phyloP scores from a whole-genome alignment of 1,140 invertebrate genomes.

The Marisa cornuarietis region DNA sequence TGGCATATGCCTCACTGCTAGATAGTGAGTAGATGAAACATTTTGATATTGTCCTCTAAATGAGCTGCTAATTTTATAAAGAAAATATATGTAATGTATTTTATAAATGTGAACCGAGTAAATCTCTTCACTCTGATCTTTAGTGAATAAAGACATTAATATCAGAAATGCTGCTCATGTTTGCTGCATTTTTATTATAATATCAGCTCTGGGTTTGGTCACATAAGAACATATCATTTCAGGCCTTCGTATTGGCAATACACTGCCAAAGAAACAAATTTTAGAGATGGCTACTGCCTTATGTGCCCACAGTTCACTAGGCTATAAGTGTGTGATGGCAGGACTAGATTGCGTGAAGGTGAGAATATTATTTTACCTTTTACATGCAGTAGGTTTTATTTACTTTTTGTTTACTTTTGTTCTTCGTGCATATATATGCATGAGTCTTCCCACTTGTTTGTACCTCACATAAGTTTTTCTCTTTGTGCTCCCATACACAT shows the following conservation, averaged over 20 bases:
- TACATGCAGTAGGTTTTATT: neutral
- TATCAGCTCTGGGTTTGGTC: neutral
- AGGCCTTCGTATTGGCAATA: slow-evolving; percentile 67
- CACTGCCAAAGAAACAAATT: slow-evolving; percentile 68
- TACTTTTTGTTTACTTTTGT: neutral
- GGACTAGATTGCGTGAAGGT: slow-evolving; percentile 66
- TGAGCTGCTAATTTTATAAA: too few species aligned
- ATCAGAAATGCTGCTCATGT: neutral
- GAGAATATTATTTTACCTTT: neutral
- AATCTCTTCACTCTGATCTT: neutral
- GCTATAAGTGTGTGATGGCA: slow-evolving; percentile 65
- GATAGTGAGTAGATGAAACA: too few species aligned
- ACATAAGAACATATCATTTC: slow-evolving; percentile 29
- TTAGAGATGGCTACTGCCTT: slow-evolving; percentile 69
- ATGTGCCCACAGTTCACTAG: slow-evolving; percentile 66
- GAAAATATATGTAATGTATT: neutral
- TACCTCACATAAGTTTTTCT: neutral
- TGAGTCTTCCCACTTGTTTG: neutral
- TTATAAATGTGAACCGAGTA: neutral
- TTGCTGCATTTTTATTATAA: neutral
- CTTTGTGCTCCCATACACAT: too few species aligned
- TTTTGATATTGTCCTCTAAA: too few species aligned
- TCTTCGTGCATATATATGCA: neutral
- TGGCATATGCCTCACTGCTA: neutral
- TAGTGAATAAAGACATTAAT: neutral